A percentile compares a stretch with the other conserved stretches of the same genome.
phyloP scores from a whole-genome alignment of 2,113 vertebrate species.

The Chlamydotis undulata region DNA sequence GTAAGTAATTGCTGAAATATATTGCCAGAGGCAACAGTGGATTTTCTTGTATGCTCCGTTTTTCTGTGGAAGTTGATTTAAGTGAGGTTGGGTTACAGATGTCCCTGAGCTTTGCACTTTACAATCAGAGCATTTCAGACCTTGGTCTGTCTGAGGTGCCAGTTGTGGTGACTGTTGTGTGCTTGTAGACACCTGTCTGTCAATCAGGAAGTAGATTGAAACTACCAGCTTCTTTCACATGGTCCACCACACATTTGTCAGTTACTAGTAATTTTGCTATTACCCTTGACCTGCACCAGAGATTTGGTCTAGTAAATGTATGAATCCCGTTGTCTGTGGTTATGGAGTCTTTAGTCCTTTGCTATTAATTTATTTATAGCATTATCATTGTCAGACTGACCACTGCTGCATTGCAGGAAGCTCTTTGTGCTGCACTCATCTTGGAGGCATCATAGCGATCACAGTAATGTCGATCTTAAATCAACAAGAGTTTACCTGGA shows the following conservation, averaged over 20 bases:
- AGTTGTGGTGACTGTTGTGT: not conserved
- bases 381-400: not conserved
- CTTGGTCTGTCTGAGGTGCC: not conserved
- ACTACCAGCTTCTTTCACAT: not conserved
- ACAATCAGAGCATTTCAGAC: not conserved
- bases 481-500: not conserved
- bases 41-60: not conserved
- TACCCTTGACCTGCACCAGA: not conserved
- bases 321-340: not conserved
- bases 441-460: fast-evolving
- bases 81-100: not conserved
- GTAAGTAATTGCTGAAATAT: not conserved
- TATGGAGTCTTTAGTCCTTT: not conserved
- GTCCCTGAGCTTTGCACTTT: not conserved
- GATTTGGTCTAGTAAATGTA: not conserved
- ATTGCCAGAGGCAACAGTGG: not conserved
- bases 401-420: not conserved
- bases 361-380: not conserved
- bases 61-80: not conserved
- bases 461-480: not conserved
- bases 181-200: not conserved
- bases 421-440: not conserved
- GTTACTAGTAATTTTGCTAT: not conserved
- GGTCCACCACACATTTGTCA: not conserved
- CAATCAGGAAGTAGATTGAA: not conserved